phyloP scores from a whole-genome alignment of 2,797 vertebrate species.

The Mionectes olivaceus region DNA sequence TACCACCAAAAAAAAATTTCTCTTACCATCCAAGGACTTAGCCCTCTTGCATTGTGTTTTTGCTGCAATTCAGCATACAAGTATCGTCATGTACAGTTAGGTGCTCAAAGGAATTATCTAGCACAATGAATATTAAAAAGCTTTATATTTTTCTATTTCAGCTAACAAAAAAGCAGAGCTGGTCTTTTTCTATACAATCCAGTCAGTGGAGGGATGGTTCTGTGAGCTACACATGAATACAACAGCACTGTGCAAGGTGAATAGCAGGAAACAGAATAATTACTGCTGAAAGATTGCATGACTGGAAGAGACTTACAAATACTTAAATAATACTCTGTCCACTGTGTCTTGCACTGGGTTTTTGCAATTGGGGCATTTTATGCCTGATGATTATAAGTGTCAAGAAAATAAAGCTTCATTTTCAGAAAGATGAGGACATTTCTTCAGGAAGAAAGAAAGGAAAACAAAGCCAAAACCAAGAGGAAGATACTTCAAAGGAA shows the following conservation, averaged over 20 bases:
- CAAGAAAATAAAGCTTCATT: neutral
- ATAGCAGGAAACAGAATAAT: neutral
- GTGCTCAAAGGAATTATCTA: neutral
- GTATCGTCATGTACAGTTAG: neutral
- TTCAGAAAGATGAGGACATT: neutral
- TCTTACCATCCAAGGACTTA: neutral
- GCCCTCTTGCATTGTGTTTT: neutral
- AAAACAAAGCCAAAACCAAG: neutral
- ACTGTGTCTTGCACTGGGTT: neutral
- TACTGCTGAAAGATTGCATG: neutral
- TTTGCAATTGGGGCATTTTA: neutral
- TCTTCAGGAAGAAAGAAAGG: neutral
- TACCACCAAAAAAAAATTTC: neutral
- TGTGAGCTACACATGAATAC: neutral
- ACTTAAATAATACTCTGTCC: neutral
- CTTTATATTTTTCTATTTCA: neutral
- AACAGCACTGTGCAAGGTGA: fast-evolving
- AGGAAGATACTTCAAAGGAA: neutral
- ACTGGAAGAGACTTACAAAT: neutral
- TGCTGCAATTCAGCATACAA: neutral
- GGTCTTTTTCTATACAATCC: neutral
- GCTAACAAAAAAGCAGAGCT: neutral
- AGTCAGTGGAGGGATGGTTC: neutral
- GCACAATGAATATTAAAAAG: neutral
- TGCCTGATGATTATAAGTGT: neutral